Evolutionary conservation across 2,888 invertebrate genomes (phyloP), one percentile per base, ranked within the genome.

Genomic region (Choreutis nemorana): DNA sequence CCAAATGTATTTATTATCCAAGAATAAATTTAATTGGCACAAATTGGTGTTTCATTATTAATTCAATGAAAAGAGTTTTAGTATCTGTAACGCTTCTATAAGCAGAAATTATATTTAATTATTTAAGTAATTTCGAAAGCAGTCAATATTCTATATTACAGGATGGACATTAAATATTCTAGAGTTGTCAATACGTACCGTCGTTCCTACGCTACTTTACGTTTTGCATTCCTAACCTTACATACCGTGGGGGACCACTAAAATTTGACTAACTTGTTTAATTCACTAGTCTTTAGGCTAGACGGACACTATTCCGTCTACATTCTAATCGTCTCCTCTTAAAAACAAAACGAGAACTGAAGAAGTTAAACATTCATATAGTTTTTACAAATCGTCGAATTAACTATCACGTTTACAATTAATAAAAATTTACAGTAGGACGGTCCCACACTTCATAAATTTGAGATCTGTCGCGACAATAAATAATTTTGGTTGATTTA

Each of bases 401-500:
- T 59, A 41, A 56, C 65, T 73, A 72, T 66, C 62, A 65, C 63
- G 50, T 63, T 62, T 18, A 18, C 18, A 18, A 18, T 6, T 18
- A 15, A 14, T 26, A 26, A 62, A 41, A 63, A 58, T 63, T 55
- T 62, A 72, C 64, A 72, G 58, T 58, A 75, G 77, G 77, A 77
- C 77, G 77, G 77, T 75, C 77, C 77, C 75, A 70, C 70, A 68
- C 70, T 60, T 70, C 57, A 60, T 60, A 56, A 51, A 57, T 50
- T 57, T 75, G 75, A 78, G 75, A 78, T 77, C 75, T 68, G 60
- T 59, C 58, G 48, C 45, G 52, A 52, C 48, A 44, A 48, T 50
- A 42, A 55, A 53, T 57, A 40, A 60, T 63, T 66, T 65, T 59
- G 57, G 55, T 65, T n/a, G n/a, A 23, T 9, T 26, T 21, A 28